Evolutionary conservation across 2,888 invertebrate species (phyloP).

Genomic region (Stramonita haemastoma): DNA sequence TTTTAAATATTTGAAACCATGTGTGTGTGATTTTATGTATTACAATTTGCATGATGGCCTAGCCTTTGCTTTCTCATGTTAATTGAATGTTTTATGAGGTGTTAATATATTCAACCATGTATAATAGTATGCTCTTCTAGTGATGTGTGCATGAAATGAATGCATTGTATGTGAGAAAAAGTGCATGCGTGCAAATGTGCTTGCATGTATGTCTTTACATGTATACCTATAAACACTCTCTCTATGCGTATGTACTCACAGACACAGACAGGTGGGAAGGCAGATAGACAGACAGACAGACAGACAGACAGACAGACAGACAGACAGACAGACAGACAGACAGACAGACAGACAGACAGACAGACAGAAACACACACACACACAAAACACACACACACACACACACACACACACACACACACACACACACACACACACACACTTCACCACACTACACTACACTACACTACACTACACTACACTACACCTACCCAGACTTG

Average conservation of each 20-base stretch:
- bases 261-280: not conserved
- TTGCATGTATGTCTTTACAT: not conserved
- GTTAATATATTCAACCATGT: too few relatives aligned
- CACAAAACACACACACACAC: not conserved
- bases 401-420: not conserved
- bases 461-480: too few relatives aligned
- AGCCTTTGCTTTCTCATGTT: too few relatives aligned
- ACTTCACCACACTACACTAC: not conserved
- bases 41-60: too few relatives aligned
- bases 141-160: too few relatives aligned
- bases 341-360: not conserved
- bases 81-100: too few relatives aligned
- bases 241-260: not conserved
- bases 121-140: too few relatives aligned
- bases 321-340: not conserved
- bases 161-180: too few relatives aligned
- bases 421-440: not conserved
- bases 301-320: too few relatives aligned
- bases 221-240: not conserved
- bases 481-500: too few relatives aligned
- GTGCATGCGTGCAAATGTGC: not conserved
- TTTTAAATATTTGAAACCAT: too few relatives aligned
- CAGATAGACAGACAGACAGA: not conserved
- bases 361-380: conserved; percentile 17
- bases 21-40: too few relatives aligned